Evolutionary conservation across 2,113 vertebrate genomes (phyloP).

Genomic region (Accipiter cooperii): DNA sequence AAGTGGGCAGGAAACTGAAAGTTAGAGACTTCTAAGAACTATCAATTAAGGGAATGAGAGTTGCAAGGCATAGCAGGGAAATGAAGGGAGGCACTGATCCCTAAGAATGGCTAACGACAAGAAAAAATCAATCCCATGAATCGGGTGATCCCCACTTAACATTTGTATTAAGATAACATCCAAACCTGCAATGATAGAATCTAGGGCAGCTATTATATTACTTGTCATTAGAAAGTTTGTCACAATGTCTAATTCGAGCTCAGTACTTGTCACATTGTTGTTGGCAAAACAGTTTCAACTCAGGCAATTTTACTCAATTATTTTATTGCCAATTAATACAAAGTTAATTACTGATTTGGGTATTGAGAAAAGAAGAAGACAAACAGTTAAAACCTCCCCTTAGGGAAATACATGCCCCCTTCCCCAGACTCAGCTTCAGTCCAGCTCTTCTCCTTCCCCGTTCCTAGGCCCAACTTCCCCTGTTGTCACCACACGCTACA

Average conservation of each 20-base stretch:
- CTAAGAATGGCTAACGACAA: background rate
- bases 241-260: background rate
- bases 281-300: background rate
- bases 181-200: background rate
- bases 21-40: background rate
- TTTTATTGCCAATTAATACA: background rate
- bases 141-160: background rate
- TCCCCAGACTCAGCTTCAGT: background rate
- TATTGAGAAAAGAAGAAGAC: background rate
- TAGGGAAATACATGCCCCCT: background rate
- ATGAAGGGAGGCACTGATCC: background rate
- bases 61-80: background rate
- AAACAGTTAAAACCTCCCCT: background rate
- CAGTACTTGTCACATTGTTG: background rate
- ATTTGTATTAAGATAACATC: background rate
- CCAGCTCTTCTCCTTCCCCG: background rate
- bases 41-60: background rate
- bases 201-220: background rate
- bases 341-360: background rate
- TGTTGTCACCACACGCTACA: rapidly evolving
- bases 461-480: background rate
- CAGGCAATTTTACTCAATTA: background rate
- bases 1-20: background rate
- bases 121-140: background rate
- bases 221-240: background rate